Evolutionary conservation across 2,888 invertebrate genomes (phyloP).

Genomic region (Drosophila yooni): DNA sequence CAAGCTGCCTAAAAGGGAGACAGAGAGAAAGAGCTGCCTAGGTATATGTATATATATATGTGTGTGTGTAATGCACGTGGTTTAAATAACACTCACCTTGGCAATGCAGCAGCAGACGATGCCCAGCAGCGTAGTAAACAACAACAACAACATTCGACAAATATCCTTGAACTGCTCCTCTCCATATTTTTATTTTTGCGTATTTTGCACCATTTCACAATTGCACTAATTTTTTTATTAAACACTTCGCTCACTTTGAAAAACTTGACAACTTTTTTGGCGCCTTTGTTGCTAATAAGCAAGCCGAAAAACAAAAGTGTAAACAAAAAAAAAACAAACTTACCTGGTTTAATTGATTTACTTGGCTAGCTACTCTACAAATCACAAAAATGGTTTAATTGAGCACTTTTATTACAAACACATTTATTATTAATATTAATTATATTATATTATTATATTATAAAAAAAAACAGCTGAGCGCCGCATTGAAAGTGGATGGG

Average conservation of each 20-base stretch:
- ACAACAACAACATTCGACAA: constrained; percentile 3
- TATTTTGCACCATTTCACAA: background rate
- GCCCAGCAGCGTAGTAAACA: constrained; percentile 20
- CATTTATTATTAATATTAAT: constrained; percentile 16
- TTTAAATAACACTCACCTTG: constrained; percentile 50
- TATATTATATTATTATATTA: background rate
- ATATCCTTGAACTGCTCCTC: constrained; percentile 18
- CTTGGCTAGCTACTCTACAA: constrained; percentile 17
- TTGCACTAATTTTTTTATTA: constrained; percentile 20
- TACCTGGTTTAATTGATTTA: constrained; percentile 32
- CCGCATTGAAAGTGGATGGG: constrained; percentile 10
- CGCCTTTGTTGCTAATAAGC: constrained; percentile 43
- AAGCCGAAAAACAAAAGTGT: constrained; percentile 5
- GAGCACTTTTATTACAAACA: constrained; percentile 28
- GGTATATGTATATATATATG: background rate
- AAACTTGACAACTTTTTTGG: constrained; percentile 49
- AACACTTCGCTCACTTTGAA: constrained; percentile 18
- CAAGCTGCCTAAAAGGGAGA: constrained; percentile 1
- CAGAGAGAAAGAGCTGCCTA: background rate
- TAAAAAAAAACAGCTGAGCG: constrained; percentile 51
- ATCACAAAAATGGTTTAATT: constrained; percentile 3
- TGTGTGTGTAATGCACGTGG: constrained; percentile 37
- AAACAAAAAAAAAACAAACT: constrained; percentile 29
- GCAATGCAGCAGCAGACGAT: constrained; percentile 32
- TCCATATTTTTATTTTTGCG: constrained; percentile 45